phyloP scores from a whole-genome alignment of 2,888 invertebrate genomes.

The Orchesella flavescens region DNA sequence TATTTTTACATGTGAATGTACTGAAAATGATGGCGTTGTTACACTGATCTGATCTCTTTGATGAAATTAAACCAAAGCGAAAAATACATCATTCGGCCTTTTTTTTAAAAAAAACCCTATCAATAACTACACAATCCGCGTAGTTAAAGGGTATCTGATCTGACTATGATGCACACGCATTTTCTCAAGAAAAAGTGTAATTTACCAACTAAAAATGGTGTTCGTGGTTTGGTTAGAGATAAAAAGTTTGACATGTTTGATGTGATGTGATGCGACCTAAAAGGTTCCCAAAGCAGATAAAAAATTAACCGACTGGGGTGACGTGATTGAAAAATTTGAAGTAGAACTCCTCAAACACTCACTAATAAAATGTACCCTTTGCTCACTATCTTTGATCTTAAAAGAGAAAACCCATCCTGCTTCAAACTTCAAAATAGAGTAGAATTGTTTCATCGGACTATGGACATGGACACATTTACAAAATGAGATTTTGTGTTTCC shows the following conservation, averaged over 20 bases:
- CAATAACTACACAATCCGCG: no score
- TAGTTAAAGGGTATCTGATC: no score
- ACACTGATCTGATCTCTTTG: slow-evolving; percentile 35
- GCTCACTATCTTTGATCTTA: no score
- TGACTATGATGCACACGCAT: no score
- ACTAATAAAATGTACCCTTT: no score
- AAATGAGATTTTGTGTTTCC: not conserved
- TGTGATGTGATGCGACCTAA: not conserved
- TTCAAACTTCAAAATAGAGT: not conserved
- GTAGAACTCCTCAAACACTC: not conserved
- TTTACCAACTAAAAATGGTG: not conserved
- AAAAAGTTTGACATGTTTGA: slow-evolving; percentile 14
- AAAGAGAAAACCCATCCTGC: no score
- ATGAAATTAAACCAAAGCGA: slow-evolving; percentile 36
- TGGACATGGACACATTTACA: not conserved
- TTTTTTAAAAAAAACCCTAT: not conserved
- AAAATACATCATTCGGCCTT: slow-evolving; percentile 30
- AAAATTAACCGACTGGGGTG: slow-evolving; percentile 9
- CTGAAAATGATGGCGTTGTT: not conserved
- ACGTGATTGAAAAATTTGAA: slow-evolving; percentile 12
- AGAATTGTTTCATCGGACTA: not conserved
- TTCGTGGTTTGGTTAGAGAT: not conserved
- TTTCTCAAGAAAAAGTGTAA: no score
- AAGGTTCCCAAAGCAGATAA: not conserved
- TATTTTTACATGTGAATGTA: slow-evolving; percentile 54